Evolutionary conservation across 2,113 vertebrate genomes (phyloP).

Genomic region (Rostratula benghalensis): DNA sequence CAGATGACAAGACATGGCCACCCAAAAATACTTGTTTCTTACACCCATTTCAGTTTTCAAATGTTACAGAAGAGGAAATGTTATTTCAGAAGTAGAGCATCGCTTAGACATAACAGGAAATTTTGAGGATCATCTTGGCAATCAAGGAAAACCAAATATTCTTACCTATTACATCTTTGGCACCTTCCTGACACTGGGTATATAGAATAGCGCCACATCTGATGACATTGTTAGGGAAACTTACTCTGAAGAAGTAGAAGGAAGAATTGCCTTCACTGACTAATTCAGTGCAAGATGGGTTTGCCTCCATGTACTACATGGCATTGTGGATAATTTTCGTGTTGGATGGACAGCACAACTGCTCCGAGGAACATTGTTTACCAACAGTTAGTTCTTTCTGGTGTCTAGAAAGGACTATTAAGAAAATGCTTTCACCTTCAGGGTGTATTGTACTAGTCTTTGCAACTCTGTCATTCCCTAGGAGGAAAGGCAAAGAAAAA

Average conservation of each 20-base stretch:
- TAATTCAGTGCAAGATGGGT: fast-evolving
- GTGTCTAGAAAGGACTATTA: not conserved
- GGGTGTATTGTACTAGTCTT: not conserved
- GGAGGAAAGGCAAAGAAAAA: too few relatives aligned
- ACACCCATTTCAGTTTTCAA: not conserved
- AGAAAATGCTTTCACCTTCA: not conserved
- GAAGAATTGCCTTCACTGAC: not conserved
- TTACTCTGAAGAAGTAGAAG: too few relatives aligned
- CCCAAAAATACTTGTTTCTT: not conserved
- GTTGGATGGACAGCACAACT: fast-evolving
- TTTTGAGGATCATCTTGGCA: not conserved
- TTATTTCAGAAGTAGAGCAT: not conserved
- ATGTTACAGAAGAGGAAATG: not conserved
- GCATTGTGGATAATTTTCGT: fast-evolving
- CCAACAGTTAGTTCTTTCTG: not conserved
- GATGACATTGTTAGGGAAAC: not conserved
- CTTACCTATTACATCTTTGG: not conserved
- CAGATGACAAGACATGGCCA: not conserved
- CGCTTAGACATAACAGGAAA: not conserved
- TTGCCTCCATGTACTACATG: fast-evolving
- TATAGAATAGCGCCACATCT: fast-evolving
- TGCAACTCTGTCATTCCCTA: not conserved
- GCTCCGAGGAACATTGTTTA: fast-evolving
- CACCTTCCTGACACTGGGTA: not conserved
- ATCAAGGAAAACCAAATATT: not conserved